Evolutionary conservation across 2,113 vertebrate genomes (phyloP), one percentile per base, ranked within the genome.

Genomic region (Microcebus jonahi): DNA sequence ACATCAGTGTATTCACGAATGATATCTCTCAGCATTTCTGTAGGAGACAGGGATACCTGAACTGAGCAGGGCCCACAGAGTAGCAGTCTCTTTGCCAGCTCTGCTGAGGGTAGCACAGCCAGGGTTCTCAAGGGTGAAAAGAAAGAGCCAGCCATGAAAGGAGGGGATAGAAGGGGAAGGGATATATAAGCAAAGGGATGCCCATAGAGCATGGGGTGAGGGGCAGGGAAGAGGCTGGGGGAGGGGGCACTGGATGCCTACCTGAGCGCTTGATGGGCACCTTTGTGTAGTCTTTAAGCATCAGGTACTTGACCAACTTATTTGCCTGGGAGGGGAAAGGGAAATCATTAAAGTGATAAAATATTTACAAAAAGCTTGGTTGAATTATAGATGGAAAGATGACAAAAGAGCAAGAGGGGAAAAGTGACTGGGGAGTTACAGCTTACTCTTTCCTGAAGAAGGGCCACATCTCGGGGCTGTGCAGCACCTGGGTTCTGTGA

Each of bases 241-340:
- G 0, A 15, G 6, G 59, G 15, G n/a, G 29, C 39, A 86, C 20
- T 71, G 15, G 73, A 63, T 53, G 23, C 90, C 75, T 88, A 99
- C 99, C 99, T 91, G 98, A 97, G 63, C 99, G 97, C 8, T 99
- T 99, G 14, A 99, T 98, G 0, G 99, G 99, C 31, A 99, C 96
- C 90, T 99, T 99, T 87, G 99, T 99, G 85, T 99, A 99, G 96
- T 99, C 99, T 85, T 99, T 99, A 17, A 99, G 98, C 34, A 99
- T 97, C 68, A 99, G 95, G 87, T 99, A 99, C 94, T 99, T 99
- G 76, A 99, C 99, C 82, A 99, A 96, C 96, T 99, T 99, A 0
- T 98, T 99, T 0, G 98, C 99, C 99, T 99, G 39, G 6, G 36
- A 88, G 27, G 70, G 42, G 0, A 59, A 14, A 63, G 80, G 50